Percentiles rank a stretch among this genome's conserved stretches.
Conservation (phyloP, 1,140 invertebrate species). For the Reticulitermes speratus region DNA sequence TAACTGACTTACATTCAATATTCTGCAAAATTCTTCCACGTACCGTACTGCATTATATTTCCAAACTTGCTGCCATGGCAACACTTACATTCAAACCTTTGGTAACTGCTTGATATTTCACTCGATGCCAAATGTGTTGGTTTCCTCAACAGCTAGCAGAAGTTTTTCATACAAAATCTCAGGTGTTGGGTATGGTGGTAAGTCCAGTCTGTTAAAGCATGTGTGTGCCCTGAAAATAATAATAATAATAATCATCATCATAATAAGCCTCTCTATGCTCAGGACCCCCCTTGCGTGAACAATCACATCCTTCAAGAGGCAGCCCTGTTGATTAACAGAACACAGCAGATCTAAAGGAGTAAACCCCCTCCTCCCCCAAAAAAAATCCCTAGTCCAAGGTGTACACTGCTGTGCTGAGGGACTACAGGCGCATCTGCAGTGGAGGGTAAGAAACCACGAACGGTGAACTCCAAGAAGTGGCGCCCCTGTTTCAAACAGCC, state of each 20-base stretch:
- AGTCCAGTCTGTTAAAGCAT: slow-evolving; percentile 95
- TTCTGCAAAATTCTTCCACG: neutral
- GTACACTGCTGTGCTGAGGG: no score
- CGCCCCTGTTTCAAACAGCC: no score
- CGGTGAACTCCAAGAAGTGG: no score
- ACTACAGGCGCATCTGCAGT: no score
- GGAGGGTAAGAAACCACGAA: no score
- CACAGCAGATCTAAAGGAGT: no score
- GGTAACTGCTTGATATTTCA: slow-evolving; percentile 46
- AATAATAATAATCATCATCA: slow-evolving; percentile 28
- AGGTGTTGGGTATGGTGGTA: slow-evolving; percentile 91
- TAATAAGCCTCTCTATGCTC: neutral
- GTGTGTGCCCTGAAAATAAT: slow-evolving; percentile 78
- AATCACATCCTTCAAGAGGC: no score
- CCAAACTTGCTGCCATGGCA: neutral
- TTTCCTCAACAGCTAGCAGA: slow-evolving; percentile 93
- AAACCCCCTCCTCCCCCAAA: no score
- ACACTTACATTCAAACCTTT: neutral
- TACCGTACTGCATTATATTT: neutral
- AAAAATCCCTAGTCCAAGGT: no score
- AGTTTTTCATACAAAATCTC: slow-evolving; percentile 94
- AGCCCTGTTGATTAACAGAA: no score
- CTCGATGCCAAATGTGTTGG: slow-evolving; percentile 97
- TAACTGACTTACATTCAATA: neutral
- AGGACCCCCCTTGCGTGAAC: no score